phyloP scores from a whole-genome alignment of 1,140 invertebrate species.

The Eciton burchellii region DNA sequence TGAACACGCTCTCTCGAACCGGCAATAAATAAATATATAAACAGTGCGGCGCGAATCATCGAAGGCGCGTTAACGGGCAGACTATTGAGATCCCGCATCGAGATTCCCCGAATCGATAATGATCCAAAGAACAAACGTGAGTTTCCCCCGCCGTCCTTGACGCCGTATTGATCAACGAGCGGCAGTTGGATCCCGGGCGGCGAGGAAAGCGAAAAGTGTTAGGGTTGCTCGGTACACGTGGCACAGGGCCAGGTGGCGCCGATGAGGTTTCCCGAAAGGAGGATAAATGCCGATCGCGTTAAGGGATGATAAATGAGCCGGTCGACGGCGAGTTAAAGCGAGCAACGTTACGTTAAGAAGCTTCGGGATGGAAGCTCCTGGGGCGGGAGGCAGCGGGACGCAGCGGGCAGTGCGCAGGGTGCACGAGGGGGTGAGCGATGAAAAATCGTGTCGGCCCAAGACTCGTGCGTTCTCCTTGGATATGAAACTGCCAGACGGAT shows the following conservation, averaged over 20 bases:
- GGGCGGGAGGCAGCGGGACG: constrained; percentile 4
- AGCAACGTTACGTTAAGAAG: background rate
- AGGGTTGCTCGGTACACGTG: constrained; percentile 69
- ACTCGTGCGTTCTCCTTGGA: constrained; percentile 67
- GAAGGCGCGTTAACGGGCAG: too few species aligned
- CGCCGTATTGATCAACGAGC: constrained; percentile 65
- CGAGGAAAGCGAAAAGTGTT: constrained; percentile 23
- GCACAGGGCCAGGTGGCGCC: constrained; percentile 79
- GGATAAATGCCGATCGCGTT: constrained; percentile 70
- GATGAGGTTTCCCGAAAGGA: constrained; percentile 76
- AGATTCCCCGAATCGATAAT: constrained; percentile 11
- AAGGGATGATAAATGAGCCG: constrained; percentile 71
- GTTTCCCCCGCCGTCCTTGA: background rate
- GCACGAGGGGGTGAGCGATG: constrained; percentile 68
- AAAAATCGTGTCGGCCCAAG: constrained; percentile 77
- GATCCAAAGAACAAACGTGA: background rate
- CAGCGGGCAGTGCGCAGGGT: constrained; percentile 9
- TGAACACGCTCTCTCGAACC: too few species aligned
- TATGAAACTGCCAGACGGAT: constrained; percentile 78
- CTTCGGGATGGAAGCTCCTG: constrained; percentile 20
- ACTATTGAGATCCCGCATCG: background rate
- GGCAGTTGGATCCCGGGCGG: constrained; percentile 51
- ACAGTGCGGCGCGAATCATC: too few species aligned
- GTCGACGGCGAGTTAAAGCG: constrained; percentile 49
- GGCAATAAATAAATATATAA: too few species aligned